Base-by-base conservation (phyloP, 2,113 vertebrate species). In the Callipepla squamata region DNA sequence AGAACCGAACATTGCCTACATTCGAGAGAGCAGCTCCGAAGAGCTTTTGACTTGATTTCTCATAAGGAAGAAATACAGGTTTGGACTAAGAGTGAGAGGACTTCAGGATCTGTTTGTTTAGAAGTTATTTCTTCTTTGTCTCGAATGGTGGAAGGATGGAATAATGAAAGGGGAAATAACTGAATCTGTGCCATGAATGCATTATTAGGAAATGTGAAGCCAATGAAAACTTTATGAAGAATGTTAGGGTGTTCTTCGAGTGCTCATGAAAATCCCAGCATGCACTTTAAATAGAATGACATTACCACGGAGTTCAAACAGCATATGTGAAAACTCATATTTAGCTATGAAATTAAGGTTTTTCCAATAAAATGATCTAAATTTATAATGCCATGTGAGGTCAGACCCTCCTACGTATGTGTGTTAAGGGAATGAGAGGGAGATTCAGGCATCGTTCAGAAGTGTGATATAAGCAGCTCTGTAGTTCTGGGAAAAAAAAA, bases 1-100 rank as follows among this genome's bases (percentile, higher is more conserved):
- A 87, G 80, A 75, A 75, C 8, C 18, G 26, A 68, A 53, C 1
- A 0, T 2, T 25, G 13, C 42, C 50, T 23, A 42, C 0, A 0
- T 19, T 68, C 25, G 17, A 63, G 28, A 19, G 76, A 38, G 12
- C 6, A 61, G 20, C 40, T 86, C 38, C 40, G 81, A 72, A 89
- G 83, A n/a, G 6, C 1, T 80, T 88, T 59, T 76, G 23, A 76
- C 23, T 89, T 61, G 9, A 16, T 57, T 74, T 68, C 25, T 17
- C 40, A 7, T 3, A 11, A 78, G 20, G 23, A 70, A 59, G 16
- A 79, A 80, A 30, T 25, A 76, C 0, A 12, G 44, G 45, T 57
- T 55, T 6, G 1, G 44, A 74, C 32, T 66, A 48, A 1, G 2
- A 58, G 80, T 86, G 30, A 11, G 9, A 4, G 9, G 8, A 45